These are phyloP conservation scores for Eudasyphora cyanicolor DNA, from an alignment of 2,888 invertebrate species.

Conservation along the genomic window DNA sequence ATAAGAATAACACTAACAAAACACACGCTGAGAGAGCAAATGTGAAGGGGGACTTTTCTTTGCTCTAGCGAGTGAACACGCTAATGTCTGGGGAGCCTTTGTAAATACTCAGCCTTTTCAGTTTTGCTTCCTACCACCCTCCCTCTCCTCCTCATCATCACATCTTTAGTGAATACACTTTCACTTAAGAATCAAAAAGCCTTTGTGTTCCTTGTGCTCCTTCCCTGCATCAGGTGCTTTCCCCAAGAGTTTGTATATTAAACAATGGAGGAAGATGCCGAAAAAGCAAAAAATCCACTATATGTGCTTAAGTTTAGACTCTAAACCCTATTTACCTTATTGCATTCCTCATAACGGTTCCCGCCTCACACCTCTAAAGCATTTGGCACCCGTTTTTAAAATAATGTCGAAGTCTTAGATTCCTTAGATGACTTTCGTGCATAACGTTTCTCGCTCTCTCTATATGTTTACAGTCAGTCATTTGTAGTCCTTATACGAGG, in stretches of 20 bases:
- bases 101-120: not conserved
- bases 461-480: too few relatives aligned
- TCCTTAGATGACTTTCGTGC: too few relatives aligned
- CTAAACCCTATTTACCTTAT: not conserved
- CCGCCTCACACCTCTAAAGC: not conserved
- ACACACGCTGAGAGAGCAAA: too few relatives aligned
- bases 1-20: not conserved
- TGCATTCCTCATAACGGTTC: not conserved
- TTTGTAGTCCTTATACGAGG: not conserved
- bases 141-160: not conserved
- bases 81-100: not conserved
- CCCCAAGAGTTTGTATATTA: too few relatives aligned
- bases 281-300: slow-evolving; percentile 3
- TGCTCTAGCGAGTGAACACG: not conserved
- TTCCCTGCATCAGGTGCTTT: too few relatives aligned
- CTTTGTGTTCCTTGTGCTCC: too few relatives aligned
- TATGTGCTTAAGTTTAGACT: not conserved
- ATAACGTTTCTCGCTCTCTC: too few relatives aligned
- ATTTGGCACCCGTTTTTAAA: not conserved
- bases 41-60: not conserved
- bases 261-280: not conserved
- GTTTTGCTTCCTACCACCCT: not conserved
- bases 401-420: too few relatives aligned
- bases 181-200: not conserved
- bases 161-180: not conserved